A percentile compares a stretch with the other conserved stretches of the same genome.
phyloP scores from a whole-genome alignment of 2,888 invertebrate species.

The Pteria penguin region DNA sequence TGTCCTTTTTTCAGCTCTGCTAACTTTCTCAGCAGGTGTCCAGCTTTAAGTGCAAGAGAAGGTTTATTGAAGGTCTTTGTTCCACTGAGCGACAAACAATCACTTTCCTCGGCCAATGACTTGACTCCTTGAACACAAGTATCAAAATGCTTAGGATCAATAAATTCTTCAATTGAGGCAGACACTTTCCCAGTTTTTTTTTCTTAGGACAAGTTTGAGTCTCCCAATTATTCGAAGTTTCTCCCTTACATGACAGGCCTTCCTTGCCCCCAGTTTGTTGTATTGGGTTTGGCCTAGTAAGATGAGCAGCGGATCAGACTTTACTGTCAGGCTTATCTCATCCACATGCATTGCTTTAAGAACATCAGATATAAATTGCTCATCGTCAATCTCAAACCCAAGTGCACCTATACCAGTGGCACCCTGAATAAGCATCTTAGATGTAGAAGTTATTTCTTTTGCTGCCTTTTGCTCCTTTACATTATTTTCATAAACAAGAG shows the following conservation, averaged over 20 bases:
- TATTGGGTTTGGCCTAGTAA: conserved; percentile 21
- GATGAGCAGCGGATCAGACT: conserved; percentile 25
- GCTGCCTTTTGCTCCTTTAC: too few species aligned
- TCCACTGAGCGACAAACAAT: conserved; percentile 21
- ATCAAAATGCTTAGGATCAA: conserved; percentile 7
- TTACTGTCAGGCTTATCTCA: conserved; percentile 15
- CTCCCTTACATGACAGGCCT: conserved; percentile 31
- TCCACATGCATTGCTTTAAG: too few species aligned
- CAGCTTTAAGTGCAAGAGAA: conserved; percentile 32
- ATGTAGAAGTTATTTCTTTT: too few species aligned
- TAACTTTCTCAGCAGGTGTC: conserved; percentile 28
- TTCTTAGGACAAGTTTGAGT: conserved; percentile 27
- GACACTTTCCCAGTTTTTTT: conserved; percentile 6
- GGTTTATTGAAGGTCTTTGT: conserved; percentile 34
- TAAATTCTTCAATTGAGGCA: conserved; percentile 27
- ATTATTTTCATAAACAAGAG: too few species aligned
- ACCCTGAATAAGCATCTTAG: too few species aligned
- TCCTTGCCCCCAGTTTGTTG: conserved; percentile 31
- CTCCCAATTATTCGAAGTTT: conserved; percentile 33
- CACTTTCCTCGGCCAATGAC: conserved; percentile 19
- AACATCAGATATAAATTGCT: too few species aligned
- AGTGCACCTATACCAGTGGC: too few species aligned
- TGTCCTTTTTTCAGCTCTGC: conserved; percentile 37
- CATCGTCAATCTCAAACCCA: too few species aligned
- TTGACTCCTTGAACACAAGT: conserved; percentile 27